These are phyloP conservation scores for Carcina quercana DNA, from an alignment of 2,888 invertebrate species.

Conservation along the genomic window DNA sequence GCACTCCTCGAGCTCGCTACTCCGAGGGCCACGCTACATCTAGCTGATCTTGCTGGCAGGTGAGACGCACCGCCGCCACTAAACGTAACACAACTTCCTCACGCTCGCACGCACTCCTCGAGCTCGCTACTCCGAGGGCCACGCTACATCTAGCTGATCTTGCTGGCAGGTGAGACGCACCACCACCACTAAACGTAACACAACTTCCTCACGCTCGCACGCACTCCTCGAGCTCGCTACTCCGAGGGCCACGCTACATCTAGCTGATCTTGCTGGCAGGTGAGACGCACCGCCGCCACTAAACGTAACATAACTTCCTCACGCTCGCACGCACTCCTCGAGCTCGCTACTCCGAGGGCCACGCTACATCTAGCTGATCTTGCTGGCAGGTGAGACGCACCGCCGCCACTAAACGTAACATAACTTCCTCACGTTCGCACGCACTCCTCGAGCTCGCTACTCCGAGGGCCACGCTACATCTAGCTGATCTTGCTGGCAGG, in stretches of 20 bases:
- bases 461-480: conserved; percentile 74
- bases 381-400: conserved; percentile 73
- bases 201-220: conserved; percentile 82
- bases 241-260: conserved; percentile 74
- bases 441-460: conserved; percentile 80
- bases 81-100: conserved; percentile 81
- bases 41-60: conserved; percentile 73
- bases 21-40: conserved; percentile 74
- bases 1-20: conserved; percentile 80
- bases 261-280: conserved; percentile 73
- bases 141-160: conserved; percentile 73
- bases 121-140: conserved; percentile 75
- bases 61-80: conserved; percentile 80
- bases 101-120: conserved; percentile 82
- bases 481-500: conserved; percentile 68
- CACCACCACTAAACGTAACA: conserved; percentile 82
- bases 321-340: conserved; percentile 82
- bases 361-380: conserved; percentile 73
- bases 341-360: conserved; percentile 75
- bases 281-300: conserved; percentile 80
- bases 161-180: conserved; percentile 73
- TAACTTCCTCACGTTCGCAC: conserved; percentile 82
- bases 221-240: conserved; percentile 80
- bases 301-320: conserved; percentile 81
- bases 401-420: conserved; percentile 82